Percentiles rank a stretch among this genome's conserved stretches.
Conservation (phyloP, 2,797 vertebrate species). For the Cyprinodon diabolis region DNA sequence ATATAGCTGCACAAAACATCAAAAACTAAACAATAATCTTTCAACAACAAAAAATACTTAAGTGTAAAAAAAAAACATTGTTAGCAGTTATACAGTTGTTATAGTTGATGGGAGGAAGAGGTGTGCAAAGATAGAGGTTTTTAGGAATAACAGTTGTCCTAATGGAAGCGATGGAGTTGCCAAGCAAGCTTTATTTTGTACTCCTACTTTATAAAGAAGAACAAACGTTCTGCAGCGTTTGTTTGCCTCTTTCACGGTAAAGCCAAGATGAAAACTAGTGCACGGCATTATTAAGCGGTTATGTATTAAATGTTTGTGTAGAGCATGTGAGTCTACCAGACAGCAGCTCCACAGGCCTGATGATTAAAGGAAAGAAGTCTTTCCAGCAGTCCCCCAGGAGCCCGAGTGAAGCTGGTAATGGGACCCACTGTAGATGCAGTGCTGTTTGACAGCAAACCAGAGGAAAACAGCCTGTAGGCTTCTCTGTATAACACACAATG, state of each 20-base stretch:
- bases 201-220: too few species aligned
- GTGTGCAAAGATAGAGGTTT: too few species aligned
- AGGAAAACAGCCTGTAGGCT: constrained; percentile 74
- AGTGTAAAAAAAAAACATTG: constrained; percentile 45
- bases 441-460: constrained; percentile 66
- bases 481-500: constrained; percentile 55
- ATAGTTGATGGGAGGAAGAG: too few species aligned
- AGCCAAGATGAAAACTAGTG: constrained; percentile 3
- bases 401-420: constrained; percentile 66
- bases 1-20: constrained; percentile 50
- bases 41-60: constrained; percentile 20
- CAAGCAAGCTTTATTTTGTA: too few species aligned
- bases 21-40: constrained; percentile 39
- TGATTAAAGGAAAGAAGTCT: constrained; percentile 71
- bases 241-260: too few species aligned
- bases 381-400: constrained; percentile 76
- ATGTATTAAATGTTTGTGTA: constrained; percentile 40
- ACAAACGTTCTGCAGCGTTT: too few species aligned
- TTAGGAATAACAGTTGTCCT: too few species aligned
- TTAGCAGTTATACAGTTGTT: too few species aligned
- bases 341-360: constrained; percentile 62
- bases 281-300: constrained; percentile 53
- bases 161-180: too few species aligned
- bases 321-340: constrained; percentile 41
- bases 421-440: constrained; percentile 66